These are phyloP conservation scores for Emmelina monodactyla DNA, from an alignment of 2,888 invertebrate species.

Conservation along the genomic window DNA sequence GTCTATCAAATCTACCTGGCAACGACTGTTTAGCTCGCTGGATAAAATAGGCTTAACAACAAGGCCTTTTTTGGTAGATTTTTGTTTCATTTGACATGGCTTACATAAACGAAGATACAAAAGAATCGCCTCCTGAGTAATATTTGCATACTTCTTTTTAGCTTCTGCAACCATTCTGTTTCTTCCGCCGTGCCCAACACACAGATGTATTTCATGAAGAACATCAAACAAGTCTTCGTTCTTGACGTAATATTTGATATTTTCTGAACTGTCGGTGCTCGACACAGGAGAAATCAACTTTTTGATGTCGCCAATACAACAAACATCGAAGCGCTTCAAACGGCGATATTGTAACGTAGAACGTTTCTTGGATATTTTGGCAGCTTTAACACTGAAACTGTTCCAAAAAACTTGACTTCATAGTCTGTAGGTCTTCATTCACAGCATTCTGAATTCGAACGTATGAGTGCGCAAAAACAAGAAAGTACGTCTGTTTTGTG, in stretches of 20 bases:
- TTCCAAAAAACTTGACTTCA: too few relatives aligned
- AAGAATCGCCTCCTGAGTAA: constrained; percentile 15
- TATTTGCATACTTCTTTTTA: constrained; percentile 14
- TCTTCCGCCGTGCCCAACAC: constrained; percentile 13
- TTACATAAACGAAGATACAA: constrained; percentile 15
- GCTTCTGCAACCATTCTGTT: constrained; percentile 14
- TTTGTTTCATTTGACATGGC: constrained; percentile 12
- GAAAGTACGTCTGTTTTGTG: too few relatives aligned
- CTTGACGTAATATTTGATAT: constrained; percentile 11
- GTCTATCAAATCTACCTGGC: constrained; percentile 28
- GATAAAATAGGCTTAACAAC: constrained; percentile 15
- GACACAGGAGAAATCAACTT: constrained; percentile 15
- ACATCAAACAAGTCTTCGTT: constrained; percentile 19
- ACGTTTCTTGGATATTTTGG: not conserved
- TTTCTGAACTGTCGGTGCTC: too few relatives aligned
- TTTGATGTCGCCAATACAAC: constrained; percentile 12
- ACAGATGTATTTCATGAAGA: constrained; percentile 19
- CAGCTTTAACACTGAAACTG: not conserved
- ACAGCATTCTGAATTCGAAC: too few relatives aligned
- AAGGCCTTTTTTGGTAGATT: constrained; percentile 2
- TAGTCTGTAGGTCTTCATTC: too few relatives aligned
- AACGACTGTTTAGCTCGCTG: constrained; percentile 19
- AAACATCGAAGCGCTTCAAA: constrained; percentile 14
- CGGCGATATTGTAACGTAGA: constrained; percentile 14
- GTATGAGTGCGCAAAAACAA: too few relatives aligned